Percentiles rank a stretch among this genome's conserved stretches.
phyloP scores from a whole-genome alignment of 2,113 vertebrate genomes.

The Dinomys branickii region DNA sequence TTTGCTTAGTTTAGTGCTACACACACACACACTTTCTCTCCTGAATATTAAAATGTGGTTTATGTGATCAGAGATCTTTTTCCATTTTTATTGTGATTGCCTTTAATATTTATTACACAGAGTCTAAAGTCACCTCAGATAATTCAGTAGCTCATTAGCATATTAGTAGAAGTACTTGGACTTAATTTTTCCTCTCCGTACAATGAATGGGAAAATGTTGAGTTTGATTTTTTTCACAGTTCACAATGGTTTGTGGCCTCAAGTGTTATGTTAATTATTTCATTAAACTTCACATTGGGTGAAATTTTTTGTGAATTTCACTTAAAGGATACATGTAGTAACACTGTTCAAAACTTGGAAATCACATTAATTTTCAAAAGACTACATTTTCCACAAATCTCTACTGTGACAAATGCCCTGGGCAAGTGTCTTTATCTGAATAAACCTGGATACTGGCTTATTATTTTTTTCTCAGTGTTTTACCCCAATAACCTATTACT shows the following conservation, averaged over 20 bases:
- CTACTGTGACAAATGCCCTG: neutral
- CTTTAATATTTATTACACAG: constrained; percentile 51
- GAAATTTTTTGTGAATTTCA: neutral
- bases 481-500: neutral
- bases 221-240: constrained; percentile 32
- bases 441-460: neutral
- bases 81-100: constrained; percentile 59
- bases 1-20: neutral
- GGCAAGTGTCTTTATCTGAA: constrained; percentile 34
- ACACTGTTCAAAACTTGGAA: neutral
- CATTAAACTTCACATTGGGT: neutral
- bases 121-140: constrained; percentile 50
- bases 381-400: constrained; percentile 27
- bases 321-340: constrained; percentile 2
- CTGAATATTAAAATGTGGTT: constrained; percentile 13
- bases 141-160: constrained; percentile 41
- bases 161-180: constrained; percentile 56
- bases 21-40: neutral
- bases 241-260: constrained; percentile 2
- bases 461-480: constrained; percentile 28
- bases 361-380: constrained; percentile 36
- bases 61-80: constrained; percentile 55
- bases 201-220: neutral
- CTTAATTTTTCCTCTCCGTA: constrained; percentile 57
- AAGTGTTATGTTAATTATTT: constrained; percentile 2